Evolutionary conservation across 2,888 invertebrate species (phyloP).

Genomic region (Lathronympha strigana): DNA sequence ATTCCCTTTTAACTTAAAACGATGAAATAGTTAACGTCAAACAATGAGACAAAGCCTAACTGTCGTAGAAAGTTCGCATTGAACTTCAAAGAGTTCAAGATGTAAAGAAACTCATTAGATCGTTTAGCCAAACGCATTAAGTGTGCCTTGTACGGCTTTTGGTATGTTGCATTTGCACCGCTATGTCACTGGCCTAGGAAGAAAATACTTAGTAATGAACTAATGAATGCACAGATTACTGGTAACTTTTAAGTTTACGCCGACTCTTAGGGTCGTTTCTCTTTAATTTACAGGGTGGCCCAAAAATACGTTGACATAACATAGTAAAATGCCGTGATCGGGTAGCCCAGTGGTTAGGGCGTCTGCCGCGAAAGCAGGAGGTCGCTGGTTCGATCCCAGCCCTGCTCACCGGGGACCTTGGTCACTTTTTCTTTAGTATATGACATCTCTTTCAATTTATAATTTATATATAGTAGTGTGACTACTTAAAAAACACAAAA

Average conservation of each 20-base stretch:
- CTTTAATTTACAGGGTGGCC: no score
- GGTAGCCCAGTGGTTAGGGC: no score
- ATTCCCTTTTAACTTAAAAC: not conserved
- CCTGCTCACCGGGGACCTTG: no score
- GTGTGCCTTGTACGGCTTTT: conserved; percentile 35
- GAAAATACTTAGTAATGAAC: no score
- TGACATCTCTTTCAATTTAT: no score
- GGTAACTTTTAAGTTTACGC: not conserved
- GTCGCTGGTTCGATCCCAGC: no score
- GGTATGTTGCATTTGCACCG: conserved; percentile 34
- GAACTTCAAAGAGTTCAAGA: conserved; percentile 51
- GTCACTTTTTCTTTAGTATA: no score
- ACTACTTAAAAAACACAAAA: no score
- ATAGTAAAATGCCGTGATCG: no score
- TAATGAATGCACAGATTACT: not conserved
- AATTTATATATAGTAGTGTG: no score
- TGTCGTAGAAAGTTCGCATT: conserved; percentile 52
- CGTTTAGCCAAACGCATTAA: conserved; percentile 41
- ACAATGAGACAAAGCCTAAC: conserved; percentile 39
- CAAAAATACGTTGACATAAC: no score
- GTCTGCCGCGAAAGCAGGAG: no score
- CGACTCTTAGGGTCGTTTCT: not conserved
- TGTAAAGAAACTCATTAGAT: conserved; percentile 56
- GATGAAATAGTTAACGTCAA: conserved; percentile 28
- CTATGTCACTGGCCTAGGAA: not conserved